Evolutionary conservation across 2,888 invertebrate genomes (phyloP).

Genomic region (Amphimallon solstitiale): DNA sequence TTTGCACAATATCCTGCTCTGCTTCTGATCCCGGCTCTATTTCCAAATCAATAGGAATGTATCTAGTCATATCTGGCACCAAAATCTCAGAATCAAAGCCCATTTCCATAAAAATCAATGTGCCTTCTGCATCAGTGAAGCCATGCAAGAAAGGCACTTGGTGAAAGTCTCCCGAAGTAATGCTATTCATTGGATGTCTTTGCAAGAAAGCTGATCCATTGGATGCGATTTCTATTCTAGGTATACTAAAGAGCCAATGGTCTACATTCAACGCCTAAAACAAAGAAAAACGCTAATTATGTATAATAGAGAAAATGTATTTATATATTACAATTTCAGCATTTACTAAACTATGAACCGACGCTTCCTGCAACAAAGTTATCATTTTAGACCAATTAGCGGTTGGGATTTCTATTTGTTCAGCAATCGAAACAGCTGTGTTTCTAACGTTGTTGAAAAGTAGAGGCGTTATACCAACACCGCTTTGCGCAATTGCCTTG

Average conservation of each 20-base stretch:
- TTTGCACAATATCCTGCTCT: neutral
- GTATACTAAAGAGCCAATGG: too few species aligned
- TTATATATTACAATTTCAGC: neutral
- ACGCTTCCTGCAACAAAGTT: neutral
- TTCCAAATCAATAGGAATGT: slow-evolving; percentile 1
- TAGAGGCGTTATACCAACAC: neutral
- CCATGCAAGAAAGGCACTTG: too few species aligned
- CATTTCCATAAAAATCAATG: too few species aligned
- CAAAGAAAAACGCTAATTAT: too few species aligned
- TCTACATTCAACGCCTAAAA: too few species aligned
- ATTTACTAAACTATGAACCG: neutral
- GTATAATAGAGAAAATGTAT: too few species aligned
- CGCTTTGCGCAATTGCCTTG: slow-evolving; percentile 21
- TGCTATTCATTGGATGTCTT: too few species aligned
- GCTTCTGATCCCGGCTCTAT: neutral
- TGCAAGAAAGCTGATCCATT: too few species aligned
- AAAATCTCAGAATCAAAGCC: neutral
- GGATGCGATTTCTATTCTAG: too few species aligned
- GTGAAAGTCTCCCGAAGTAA: too few species aligned
- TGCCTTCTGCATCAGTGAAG: too few species aligned
- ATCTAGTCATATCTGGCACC: slow-evolving; percentile 2
- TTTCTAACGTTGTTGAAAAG: neutral
- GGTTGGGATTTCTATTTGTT: neutral
- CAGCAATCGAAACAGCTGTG: neutral
- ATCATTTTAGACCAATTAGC: neutral